Evolutionary conservation across 2,113 vertebrate species (phyloP).

Genomic region (Cariama cristata): DNA sequence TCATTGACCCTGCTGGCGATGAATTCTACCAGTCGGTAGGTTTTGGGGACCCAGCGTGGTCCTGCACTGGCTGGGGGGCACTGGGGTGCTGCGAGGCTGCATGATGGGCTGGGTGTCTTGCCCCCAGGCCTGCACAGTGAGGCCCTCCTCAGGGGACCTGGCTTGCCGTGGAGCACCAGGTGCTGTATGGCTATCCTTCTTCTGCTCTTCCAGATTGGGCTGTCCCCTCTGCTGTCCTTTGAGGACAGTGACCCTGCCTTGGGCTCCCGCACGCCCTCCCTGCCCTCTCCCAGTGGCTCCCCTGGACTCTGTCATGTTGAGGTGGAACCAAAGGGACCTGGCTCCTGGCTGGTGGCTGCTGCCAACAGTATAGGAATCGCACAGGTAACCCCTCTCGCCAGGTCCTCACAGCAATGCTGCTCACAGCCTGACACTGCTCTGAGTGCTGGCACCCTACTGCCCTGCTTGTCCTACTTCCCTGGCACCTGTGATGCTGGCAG

Average conservation of each 20-base stretch:
- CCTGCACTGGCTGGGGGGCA: neutral
- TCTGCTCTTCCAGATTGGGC: constrained; percentile 79
- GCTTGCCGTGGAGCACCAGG: neutral
- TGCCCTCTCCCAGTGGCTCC: neutral
- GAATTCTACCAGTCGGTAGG: constrained; percentile 85
- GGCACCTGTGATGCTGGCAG: neutral
- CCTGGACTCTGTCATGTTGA: constrained; percentile 64
- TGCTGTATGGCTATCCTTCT: neutral
- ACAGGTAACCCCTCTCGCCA: neutral
- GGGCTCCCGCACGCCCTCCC: neutral
- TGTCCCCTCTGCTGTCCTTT: constrained; percentile 88
- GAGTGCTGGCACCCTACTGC: neutral
- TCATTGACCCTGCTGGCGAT: constrained; percentile 80
- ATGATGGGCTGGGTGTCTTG: neutral
- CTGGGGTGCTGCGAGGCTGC: neutral
- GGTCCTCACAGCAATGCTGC: neutral
- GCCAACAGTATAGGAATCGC: constrained; percentile 24
- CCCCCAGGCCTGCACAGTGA: neutral
- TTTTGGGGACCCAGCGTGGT: neutral
- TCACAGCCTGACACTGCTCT: neutral
- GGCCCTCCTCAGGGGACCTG: neutral
- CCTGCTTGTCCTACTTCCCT: neutral
- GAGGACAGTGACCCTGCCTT: constrained; percentile 51
- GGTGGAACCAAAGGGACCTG: constrained; percentile 69
- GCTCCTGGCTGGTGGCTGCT: constrained; percentile 74